Evolutionary conservation across 2,113 vertebrate genomes (phyloP), one percentile per base, ranked within the genome.

Genomic region (Leptodactylus fuscus): DNA sequence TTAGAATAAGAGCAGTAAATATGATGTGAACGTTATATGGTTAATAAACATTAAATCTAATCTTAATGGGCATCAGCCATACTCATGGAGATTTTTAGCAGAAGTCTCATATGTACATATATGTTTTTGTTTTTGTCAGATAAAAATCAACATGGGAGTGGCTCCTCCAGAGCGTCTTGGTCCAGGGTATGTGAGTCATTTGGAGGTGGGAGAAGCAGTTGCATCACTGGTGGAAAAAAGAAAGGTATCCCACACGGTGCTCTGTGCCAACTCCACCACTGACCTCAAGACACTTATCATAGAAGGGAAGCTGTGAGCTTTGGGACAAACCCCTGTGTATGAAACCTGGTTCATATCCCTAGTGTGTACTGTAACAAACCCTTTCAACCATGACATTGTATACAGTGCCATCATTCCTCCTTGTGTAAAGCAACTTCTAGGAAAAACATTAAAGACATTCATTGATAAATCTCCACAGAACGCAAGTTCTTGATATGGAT

Each of bases 131-230:
- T 15, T 18, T 22, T 34, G n/a, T 29, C 88, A 96, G 95, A 90
- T 96, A 88, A 96, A 94, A 89, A 93, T 96, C 27, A 86, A 96
- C 87, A 88, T 94, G 9, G 95, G 95, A 0, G 95, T 96, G 5
- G 92, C 88, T 0, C 79, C 91, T 7, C 91, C 93, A 0, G 95
- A 95, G 38, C 91, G 90, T 32, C 82, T 94, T 89, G 90, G 87
- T 0, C 94, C 95, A 0, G 94, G 95, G 0, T 96, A 89, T 87
- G 89, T 95, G 74, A 92, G 91, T 87, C 94, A 95, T 83, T 87
- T 95, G 90, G 95, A 95, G 48, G 91, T 96, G 82, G 95, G 95
- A 0, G 89, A 93, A 53, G 93, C 93, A 0, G 91, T 95, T 8
- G 92, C 94, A 41, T 41, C 89, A 2, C 88, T 96, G 27, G 89